These are phyloP conservation scores for Dolomedes plantarius DNA, from an alignment of 2,888 invertebrate species.

Conservation along the genomic window DNA sequence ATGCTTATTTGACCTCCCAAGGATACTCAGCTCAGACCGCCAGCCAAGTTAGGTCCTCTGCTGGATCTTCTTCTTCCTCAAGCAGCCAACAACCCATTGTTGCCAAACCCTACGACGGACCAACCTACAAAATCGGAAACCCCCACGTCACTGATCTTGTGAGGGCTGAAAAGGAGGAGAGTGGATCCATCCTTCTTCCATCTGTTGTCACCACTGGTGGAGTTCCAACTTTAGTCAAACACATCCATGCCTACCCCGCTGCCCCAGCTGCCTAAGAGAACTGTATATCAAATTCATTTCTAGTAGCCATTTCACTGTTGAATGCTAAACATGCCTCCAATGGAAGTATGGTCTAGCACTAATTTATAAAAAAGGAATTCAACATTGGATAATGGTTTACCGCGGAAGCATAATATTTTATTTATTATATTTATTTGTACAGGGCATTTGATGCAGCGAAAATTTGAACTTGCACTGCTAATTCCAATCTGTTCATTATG, in stretches of 20 bases:
- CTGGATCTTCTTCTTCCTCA: constrained; percentile 23
- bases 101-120: constrained; percentile 52
- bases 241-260: constrained; percentile 63
- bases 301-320: not conserved
- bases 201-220: constrained; percentile 40
- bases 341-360: not conserved
- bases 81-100: constrained; percentile 22
- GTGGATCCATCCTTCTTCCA: constrained; percentile 41
- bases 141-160: constrained; percentile 56
- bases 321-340: not conserved
- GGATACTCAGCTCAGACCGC: constrained; percentile 24
- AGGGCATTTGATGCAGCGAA: not conserved
- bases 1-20: constrained; percentile 26
- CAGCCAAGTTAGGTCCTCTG: constrained; percentile 19
- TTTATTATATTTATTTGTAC: constrained; percentile 15
- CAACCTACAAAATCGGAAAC: constrained; percentile 59
- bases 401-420: not conserved
- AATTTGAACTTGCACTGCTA: not conserved
- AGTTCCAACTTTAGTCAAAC: constrained; percentile 57
- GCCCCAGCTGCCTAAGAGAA: constrained; percentile 22
- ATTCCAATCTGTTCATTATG: not conserved
- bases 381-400: not conserved
- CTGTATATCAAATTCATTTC: not conserved
- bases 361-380: not conserved
- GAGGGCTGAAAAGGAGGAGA: constrained; percentile 30